These are phyloP conservation scores for Orchesellides sinensis DNA, from an alignment of 2,888 invertebrate species.

Conservation along the genomic window DNA sequence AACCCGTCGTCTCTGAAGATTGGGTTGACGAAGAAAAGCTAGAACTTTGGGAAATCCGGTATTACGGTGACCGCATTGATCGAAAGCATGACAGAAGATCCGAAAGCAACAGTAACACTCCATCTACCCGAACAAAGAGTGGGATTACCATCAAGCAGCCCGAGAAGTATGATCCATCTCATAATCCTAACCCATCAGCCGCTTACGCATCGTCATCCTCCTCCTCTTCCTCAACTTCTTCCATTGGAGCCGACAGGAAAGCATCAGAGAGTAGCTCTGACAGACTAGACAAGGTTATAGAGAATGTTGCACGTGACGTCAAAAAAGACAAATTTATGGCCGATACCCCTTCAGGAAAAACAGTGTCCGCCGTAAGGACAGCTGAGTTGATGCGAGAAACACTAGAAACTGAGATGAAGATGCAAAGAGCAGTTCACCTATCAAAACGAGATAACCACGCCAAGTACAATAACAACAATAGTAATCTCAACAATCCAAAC, in stretches of 20 bases:
- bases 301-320: constrained; percentile 78
- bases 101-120: constrained; percentile 49
- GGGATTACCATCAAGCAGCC: constrained; percentile 73
- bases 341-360: constrained; percentile 81
- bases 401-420: constrained; percentile 92
- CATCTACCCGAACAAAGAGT: constrained; percentile 72
- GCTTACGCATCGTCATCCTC: constrained; percentile 4
- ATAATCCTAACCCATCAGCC: constrained; percentile 12
- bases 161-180: constrained; percentile 74
- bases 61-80: constrained; percentile 89
- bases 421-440: constrained; percentile 92
- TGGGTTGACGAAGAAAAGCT: constrained; percentile 98
- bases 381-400: constrained; percentile 82
- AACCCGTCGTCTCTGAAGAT: constrained; percentile 95
- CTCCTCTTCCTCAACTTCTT: constrained; percentile 16
- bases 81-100: constrained; percentile 67
- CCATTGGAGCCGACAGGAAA: not conserved
- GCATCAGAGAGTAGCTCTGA: constrained; percentile 11
- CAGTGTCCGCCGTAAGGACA: constrained; percentile 67
- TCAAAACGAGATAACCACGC: constrained; percentile 83
- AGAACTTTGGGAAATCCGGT: constrained; percentile 97
- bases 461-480: constrained; percentile 81
- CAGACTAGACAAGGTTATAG: constrained; percentile 72
- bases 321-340: constrained; percentile 86
- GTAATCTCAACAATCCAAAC: constrained; percentile 81